Conservation (phyloP, 2,113 vertebrate species). For the Ardeotis arabs region DNA sequence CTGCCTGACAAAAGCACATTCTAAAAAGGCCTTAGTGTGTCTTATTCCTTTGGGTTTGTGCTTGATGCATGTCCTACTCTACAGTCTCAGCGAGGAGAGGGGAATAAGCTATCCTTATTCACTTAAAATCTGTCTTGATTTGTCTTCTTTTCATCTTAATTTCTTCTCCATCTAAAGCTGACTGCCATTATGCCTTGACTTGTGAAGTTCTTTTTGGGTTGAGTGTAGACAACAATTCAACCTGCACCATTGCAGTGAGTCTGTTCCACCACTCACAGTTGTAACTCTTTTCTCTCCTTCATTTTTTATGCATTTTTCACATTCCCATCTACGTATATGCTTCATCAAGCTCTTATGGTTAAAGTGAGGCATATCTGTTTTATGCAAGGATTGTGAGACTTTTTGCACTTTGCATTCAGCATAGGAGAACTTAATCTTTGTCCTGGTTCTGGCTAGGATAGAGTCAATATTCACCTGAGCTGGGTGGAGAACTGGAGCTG, state of each 20-base stretch:
- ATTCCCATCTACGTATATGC: background rate
- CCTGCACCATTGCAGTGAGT: background rate
- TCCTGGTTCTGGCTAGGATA: too few species aligned
- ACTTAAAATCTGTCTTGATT: background rate
- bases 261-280: rapidly evolving
- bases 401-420: background rate
- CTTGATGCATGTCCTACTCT: background rate
- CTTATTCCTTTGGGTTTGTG: background rate
- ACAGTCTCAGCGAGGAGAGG: background rate
- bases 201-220: background rate
- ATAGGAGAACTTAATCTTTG: background rate
- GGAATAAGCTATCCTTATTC: background rate
- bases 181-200: background rate
- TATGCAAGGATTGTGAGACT: background rate
- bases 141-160: background rate
- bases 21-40: background rate
- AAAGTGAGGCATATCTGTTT: background rate
- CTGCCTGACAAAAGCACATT: background rate
- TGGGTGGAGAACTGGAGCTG: too few species aligned
- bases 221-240: background rate
- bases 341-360: background rate
- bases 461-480: too few species aligned
- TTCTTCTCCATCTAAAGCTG: background rate
- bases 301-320: background rate
- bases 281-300: background rate